phyloP scores from a whole-genome alignment of 2,888 invertebrate genomes.

The Plagodis pulveraria region DNA sequence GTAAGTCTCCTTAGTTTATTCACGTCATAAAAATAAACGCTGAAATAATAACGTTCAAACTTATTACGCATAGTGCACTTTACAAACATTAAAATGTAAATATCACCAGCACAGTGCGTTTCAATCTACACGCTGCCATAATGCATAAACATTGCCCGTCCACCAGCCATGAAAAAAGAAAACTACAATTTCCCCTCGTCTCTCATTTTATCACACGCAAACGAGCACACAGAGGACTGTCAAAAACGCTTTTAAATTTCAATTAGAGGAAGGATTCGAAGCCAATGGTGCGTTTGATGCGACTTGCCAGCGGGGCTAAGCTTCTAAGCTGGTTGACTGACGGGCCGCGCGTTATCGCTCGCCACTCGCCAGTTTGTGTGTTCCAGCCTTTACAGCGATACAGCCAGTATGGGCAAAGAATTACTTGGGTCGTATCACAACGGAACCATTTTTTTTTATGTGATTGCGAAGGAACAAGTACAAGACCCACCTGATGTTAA shows the following conservation, averaged over 20 bases:
- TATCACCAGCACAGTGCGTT: background rate
- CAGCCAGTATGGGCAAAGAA: conserved; percentile 33
- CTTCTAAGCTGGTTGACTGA: conserved; percentile 59
- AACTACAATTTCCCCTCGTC: conserved; percentile 25
- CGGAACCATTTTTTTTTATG: too few species aligned
- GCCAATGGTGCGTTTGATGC: conserved; percentile 66
- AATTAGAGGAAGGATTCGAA: conserved; percentile 61
- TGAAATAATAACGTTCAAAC: background rate
- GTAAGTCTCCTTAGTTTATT: background rate
- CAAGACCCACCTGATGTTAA: too few species aligned
- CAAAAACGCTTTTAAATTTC: conserved; percentile 68
- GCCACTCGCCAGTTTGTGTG: conserved; percentile 40
- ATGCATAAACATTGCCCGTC: conserved; percentile 23
- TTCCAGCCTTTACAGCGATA: conserved; percentile 28
- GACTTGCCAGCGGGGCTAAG: conserved; percentile 53
- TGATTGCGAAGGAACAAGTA: too few species aligned
- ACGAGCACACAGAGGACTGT: conserved; percentile 54
- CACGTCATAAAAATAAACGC: background rate
- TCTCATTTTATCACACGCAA: conserved; percentile 47
- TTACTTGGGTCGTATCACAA: too few species aligned
- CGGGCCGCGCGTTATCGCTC: conserved; percentile 47
- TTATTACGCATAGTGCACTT: background rate
- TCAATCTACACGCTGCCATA: conserved; percentile 7
- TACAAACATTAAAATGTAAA: conserved; percentile 3
- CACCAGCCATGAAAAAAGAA: conserved; percentile 11